Evolutionary conservation across 2,797 vertebrate genomes (phyloP), one percentile per base, ranked within the genome.

Genomic region (Eidolon dupreanum): DNA sequence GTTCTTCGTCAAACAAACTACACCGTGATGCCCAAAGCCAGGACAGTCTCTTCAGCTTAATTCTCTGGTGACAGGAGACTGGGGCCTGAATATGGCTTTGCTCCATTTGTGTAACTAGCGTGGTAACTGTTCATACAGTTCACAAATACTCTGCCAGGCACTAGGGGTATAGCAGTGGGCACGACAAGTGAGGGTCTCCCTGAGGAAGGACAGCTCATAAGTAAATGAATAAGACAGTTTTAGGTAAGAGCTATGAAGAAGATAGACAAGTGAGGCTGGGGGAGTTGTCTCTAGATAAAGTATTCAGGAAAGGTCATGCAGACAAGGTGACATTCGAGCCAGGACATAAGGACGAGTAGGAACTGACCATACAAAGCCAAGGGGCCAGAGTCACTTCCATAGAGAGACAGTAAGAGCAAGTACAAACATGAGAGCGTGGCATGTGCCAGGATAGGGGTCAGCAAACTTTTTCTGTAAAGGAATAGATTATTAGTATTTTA

Each of bases 11-110:
- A 86, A 20, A 38, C 51, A 46, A 74, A 81, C 20, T 78, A 33
- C 92, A 90, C 82, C n/a, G 1, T 3, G 20, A 63, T 24, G 57
- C 94, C 53, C 46, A 33, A 71, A 79, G 95, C 92, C 90, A 63
- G 19, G 82, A 2, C 3, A 0, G 51, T 73, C 86, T 96, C 49
- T 88, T 88, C 75, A 0, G 2, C 95, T 93, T 96, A 75, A 95
- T 89, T 97, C 94, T 97, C 97, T 86, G 87, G 94, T 97, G 92
- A 71, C 96, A 84, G 97, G 97, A 98, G 97, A 49, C 55, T 83
- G 96, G 95, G 85, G 73, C 57, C 86, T 97, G 90, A 88, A 36
- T 17, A 79, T 59, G 68, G 4, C 1, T 82, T 87, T 93, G 55
- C 65, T 41, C 77, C 74, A 9, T 92, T 26, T 19, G 51, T 49